Evolutionary conservation across 2,888 invertebrate species (phyloP).

Genomic region (Drosophila diplacantha): DNA sequence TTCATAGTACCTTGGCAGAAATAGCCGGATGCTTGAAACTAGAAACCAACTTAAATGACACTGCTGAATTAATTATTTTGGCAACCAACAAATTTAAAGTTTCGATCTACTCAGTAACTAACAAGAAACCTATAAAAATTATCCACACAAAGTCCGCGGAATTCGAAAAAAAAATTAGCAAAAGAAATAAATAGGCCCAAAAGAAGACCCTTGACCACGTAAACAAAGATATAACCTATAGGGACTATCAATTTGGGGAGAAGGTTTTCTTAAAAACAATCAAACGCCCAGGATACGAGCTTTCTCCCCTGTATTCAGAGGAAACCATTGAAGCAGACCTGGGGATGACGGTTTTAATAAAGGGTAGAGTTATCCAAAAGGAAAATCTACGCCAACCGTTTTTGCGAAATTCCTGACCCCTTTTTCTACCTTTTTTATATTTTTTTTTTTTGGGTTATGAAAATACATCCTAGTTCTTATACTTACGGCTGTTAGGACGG

Average conservation of each 20-base stretch:
- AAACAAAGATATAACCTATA: background rate
- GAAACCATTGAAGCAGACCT: background rate
- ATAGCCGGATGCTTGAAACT: background rate
- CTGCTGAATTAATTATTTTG: background rate
- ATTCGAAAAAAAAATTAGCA: background rate
- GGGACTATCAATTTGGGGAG: background rate
- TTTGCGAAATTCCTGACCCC: background rate
- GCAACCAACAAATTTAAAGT: background rate
- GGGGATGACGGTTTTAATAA: background rate
- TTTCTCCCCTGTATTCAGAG: background rate
- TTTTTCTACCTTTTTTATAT: too few species aligned
- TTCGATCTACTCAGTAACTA: background rate
- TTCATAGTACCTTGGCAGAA: background rate
- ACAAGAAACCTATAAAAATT: background rate
- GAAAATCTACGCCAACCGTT: background rate
- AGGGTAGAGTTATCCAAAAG: background rate
- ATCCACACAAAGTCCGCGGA: background rate
- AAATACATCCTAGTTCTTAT: too few species aligned
- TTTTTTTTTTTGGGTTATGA: too few species aligned
- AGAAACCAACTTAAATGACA: background rate
- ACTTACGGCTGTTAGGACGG: too few species aligned
- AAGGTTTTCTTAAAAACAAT: background rate
- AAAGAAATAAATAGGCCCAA: background rate
- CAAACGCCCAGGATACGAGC: background rate
- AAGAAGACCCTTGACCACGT: background rate